Conservation (phyloP, 1,140 invertebrate species). For the Cheumatopsyche charites region DNA sequence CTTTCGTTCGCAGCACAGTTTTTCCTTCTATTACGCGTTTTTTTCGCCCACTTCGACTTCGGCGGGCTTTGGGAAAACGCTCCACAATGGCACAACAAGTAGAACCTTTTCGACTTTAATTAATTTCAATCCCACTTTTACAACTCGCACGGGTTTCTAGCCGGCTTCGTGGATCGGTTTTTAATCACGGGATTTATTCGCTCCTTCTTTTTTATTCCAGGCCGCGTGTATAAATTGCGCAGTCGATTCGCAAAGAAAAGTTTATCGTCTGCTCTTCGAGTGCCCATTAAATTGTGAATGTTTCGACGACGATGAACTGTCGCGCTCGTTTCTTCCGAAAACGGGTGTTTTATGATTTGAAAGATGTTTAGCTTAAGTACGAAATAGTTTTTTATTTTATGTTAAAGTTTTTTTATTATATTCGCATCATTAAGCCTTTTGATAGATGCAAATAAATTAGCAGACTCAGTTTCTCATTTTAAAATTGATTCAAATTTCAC, state of each 20-base stretch:
- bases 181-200: background rate
- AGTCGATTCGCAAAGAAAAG: background rate
- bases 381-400: no score
- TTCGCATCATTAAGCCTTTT: no score
- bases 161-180: constrained; percentile 18
- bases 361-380: no score
- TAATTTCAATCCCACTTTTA: constrained; percentile 8
- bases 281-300: background rate
- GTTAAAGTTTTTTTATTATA: no score
- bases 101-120: background rate
- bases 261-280: background rate
- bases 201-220: background rate
- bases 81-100: background rate
- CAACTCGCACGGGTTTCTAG: constrained; percentile 8
- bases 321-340: no score
- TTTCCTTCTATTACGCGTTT: background rate
- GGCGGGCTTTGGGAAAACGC: background rate
- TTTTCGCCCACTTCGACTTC: background rate
- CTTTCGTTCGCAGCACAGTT: background rate
- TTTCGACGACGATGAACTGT: background rate
- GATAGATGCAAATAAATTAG: no score
- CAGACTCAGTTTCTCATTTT: no score
- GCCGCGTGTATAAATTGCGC: background rate
- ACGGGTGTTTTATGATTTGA: no score
- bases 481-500: no score